Base-by-base conservation (phyloP, 1,140 invertebrate species). In the Antheraea pernyi region DNA sequence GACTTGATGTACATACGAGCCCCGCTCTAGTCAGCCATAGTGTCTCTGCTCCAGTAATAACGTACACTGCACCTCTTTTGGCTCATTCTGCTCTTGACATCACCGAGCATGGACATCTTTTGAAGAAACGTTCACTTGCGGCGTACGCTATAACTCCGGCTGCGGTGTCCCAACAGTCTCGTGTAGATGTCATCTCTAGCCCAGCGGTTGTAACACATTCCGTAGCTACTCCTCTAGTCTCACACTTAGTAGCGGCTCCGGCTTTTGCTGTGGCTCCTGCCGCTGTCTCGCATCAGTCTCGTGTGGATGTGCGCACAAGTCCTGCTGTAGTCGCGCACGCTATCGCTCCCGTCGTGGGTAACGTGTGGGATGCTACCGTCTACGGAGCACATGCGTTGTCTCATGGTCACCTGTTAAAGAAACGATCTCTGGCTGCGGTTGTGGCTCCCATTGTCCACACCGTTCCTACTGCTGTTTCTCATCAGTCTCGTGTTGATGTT, bases 121-220 rank as follows among this genome's bases (percentile, higher is more conserved):
- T 89, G 67, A 78, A 83, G 75, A 88, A 85, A 64, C 86, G 86
- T 53, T 88, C 86, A 10, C 71, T 89, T 66, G 82, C 77, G 39
- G 80, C 78, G 19, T 82, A 82, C 58, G 42, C 82, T 72, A 59
- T 73, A 13, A 73, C 79, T 77, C 76, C 84, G 37, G 53, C 72
- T 42, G 87, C 90, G 66, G 85, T 90, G 7, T 87, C 88, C 19
- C 89, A 92, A 74, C 88, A 90, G 64, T 90, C 89, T 63, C 85
- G 89, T 48, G 87, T 88, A 48, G 87, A 91, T 70, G 81, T 91
- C n/a, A 68, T 81, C 53, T 84, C 89, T 65, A 85, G 81, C 76
- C 91, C 87, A 46, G 82, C 91, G 62, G 75, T 86, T 10, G 82
- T 85, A 16, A 78, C 84, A 18, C 85, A 85, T 79, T 78, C 86